These are phyloP conservation scores for Hoplodrina ambigua DNA, from an alignment of 2,888 invertebrate species.

Conservation along the genomic window DNA sequence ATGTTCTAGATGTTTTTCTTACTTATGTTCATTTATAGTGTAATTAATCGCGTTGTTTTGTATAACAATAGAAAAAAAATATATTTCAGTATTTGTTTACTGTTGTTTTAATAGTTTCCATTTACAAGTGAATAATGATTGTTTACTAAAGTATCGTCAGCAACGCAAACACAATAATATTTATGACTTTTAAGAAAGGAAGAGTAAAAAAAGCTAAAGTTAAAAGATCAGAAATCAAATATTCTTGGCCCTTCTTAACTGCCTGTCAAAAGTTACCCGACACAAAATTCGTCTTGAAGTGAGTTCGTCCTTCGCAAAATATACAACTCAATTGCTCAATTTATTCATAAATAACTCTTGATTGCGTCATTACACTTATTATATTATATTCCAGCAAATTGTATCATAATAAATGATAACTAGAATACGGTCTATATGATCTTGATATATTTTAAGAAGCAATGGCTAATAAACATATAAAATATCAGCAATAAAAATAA, in stretches of 20 bases:
- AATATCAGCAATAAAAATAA: no score
- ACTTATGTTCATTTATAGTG: no score
- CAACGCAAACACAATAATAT: neutral
- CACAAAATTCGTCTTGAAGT: neutral
- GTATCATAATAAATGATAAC: neutral
- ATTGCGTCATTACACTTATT: neutral
- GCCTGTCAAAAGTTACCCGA: neutral
- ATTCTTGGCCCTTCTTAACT: neutral
- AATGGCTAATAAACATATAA: neutral
- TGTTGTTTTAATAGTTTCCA: neutral
- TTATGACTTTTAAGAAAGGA: neutral
- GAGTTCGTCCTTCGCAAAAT: neutral
- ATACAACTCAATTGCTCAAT: neutral
- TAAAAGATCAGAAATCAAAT: neutral
- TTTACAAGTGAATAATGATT: neutral
- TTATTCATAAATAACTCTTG: neutral
- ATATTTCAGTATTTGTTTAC: no score
- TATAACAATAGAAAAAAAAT: neutral
- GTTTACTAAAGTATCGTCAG: neutral
- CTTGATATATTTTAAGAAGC: neutral
- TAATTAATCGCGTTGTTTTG: neutral
- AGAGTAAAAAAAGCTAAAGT: neutral
- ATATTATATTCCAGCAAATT: constrained; percentile 4
- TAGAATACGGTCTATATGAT: neutral
- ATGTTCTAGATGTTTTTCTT: no score